A percentile compares a stretch with the other conserved stretches of the same genome.
Conservation (phyloP, 2,797 vertebrate genomes). For the Rhinatrema bivittatum region DNA sequence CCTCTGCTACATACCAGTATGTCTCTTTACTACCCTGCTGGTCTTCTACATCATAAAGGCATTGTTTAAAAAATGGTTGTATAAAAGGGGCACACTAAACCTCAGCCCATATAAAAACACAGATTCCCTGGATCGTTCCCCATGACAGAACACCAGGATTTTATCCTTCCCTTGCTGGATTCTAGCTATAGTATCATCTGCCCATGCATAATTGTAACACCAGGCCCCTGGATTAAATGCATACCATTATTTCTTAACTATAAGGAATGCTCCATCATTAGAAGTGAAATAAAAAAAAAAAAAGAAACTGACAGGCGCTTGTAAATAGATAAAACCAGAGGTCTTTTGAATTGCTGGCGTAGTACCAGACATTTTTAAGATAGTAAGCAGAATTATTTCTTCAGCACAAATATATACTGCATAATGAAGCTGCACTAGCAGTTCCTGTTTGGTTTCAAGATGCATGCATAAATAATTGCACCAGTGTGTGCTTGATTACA, state of each 20-base stretch:
- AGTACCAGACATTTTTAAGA: slow-evolving; percentile 1
- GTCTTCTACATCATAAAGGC: too few relatives aligned
- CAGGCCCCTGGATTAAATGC: slow-evolving; percentile 14
- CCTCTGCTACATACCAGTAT: too few relatives aligned
- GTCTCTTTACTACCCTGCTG: too few relatives aligned
- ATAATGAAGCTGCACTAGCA: slow-evolving; percentile 15
- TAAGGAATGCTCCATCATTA: not conserved
- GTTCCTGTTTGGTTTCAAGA: slow-evolving; percentile 15
- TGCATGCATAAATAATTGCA: slow-evolving; percentile 8
- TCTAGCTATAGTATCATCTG: slow-evolving; percentile 12
- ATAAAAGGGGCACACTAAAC: too few relatives aligned
- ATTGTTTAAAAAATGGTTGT: too few relatives aligned
- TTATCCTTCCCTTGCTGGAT: slow-evolving; percentile 20
- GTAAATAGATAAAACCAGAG: slow-evolving; percentile 5
- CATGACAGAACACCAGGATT: too few relatives aligned
- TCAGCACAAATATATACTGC: slow-evolving; percentile 13
- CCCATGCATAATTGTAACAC: slow-evolving; percentile 5
- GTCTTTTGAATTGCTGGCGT: slow-evolving; percentile 12
- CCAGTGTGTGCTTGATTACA: slow-evolving; percentile 2
- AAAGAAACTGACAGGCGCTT: slow-evolving; percentile 4
- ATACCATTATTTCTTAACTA: slow-evolving; percentile 13
- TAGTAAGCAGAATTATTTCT: slow-evolving; percentile 20
- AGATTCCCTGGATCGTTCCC: too few relatives aligned
- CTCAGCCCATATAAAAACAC: too few relatives aligned
- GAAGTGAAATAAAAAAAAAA: slow-evolving; percentile 10